phyloP scores from a whole-genome alignment of 2,797 vertebrate species.

The Lates japonicus region DNA sequence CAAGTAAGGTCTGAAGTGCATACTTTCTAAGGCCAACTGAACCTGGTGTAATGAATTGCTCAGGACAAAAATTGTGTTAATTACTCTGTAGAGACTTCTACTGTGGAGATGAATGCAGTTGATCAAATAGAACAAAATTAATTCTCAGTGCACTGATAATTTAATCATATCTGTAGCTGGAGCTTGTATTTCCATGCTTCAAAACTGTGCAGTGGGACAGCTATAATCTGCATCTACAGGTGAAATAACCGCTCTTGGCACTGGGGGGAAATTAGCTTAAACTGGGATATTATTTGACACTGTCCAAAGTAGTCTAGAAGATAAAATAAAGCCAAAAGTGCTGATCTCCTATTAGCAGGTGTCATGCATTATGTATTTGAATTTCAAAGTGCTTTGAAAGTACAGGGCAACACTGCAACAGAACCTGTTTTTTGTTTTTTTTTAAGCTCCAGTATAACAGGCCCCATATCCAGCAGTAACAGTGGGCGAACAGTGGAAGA shows the following conservation, averaged over 20 bases:
- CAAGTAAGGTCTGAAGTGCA: no score
- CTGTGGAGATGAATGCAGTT: background rate
- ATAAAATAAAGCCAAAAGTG: constrained; percentile 58
- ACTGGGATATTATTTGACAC: constrained; percentile 59
- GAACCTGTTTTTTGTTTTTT: constrained; percentile 5
- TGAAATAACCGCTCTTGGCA: constrained; percentile 30
- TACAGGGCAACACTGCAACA: constrained; percentile 11
- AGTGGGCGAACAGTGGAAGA: constrained; percentile 22
- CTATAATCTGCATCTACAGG: constrained; percentile 32
- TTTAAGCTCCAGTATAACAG: background rate
- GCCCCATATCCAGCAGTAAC: constrained; percentile 44
- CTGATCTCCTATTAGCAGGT: constrained; percentile 53
- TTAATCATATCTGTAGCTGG: background rate
- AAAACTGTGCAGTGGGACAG: constrained; percentile 7
- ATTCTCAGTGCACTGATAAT: constrained; percentile 1
- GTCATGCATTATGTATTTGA: constrained; percentile 58
- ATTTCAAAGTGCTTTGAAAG: constrained; percentile 47
- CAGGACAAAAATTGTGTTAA: constrained; percentile 11
- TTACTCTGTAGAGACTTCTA: background rate
- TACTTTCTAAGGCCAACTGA: background rate
- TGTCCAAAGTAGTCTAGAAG: constrained; percentile 36
- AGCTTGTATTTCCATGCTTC: constrained; percentile 2
- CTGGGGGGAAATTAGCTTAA: constrained; percentile 47
- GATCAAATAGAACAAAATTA: constrained; percentile 7
- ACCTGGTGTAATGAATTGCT: background rate